Percentiles rank a stretch among this genome's conserved stretches.
phyloP scores from a whole-genome alignment of 2,888 invertebrate genomes.

The Cataglyphis rosenhaueri region DNA sequence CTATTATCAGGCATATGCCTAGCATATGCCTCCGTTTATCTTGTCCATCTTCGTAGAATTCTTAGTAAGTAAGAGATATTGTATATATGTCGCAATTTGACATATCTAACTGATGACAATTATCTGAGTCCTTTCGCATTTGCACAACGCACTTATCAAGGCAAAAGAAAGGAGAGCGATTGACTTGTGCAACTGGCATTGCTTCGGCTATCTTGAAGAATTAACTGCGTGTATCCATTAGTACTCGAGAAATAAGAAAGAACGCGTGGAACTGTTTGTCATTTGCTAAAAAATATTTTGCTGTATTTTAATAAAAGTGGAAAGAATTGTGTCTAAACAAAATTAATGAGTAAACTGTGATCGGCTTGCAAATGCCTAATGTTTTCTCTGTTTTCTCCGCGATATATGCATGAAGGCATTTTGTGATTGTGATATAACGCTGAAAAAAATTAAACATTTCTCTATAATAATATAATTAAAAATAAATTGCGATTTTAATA shows the following conservation, averaged over 20 bases:
- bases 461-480: not conserved
- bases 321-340: not conserved
- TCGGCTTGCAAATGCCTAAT: not conserved
- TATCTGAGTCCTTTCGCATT: conserved; percentile 26
- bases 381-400: not conserved
- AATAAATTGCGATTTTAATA: not conserved
- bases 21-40: not conserved
- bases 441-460: not conserved
- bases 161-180: conserved; percentile 22
- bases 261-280: not conserved
- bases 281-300: not conserved
- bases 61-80: not conserved
- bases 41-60: not conserved
- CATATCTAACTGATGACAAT: not conserved
- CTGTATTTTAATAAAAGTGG: not conserved
- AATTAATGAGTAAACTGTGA: conserved; percentile 4
- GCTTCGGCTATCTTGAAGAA: conserved; percentile 1
- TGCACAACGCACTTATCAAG: not conserved
- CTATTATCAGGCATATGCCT: not conserved
- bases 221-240: not conserved
- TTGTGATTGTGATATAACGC: not conserved
- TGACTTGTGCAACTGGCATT: not conserved
- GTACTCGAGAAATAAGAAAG: conserved; percentile 1
- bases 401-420: not conserved
- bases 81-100: conserved; percentile 22